Conservation (phyloP, 37 sponge, comb jelly and placozoan species). For the Spongia lamella region DNA sequence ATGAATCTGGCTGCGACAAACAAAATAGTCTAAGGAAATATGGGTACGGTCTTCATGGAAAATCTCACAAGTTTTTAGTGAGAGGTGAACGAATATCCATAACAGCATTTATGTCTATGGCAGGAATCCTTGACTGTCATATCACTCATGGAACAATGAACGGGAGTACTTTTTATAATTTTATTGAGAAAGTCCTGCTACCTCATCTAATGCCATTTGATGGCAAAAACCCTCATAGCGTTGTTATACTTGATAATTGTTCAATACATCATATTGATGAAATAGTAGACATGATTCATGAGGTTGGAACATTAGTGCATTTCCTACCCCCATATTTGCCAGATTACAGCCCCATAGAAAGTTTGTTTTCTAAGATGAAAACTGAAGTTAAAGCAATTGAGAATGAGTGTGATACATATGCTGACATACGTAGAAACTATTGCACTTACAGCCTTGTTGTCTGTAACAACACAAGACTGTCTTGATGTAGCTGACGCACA, state of each 20-base stretch:
- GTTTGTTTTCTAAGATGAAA: slow-evolving; percentile 34
- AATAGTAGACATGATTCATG: slow-evolving; percentile 14
- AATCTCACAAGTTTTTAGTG: no score
- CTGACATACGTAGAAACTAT: slow-evolving; percentile 30
- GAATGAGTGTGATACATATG: no score
- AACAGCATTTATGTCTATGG: slow-evolving; percentile 38
- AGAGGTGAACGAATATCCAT: background rate
- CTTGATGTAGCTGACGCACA: no score
- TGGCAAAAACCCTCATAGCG: slow-evolving; percentile 14
- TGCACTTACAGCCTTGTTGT: slow-evolving; percentile 30
- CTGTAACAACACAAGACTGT: slow-evolving; percentile 3
- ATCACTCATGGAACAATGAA: slow-evolving; percentile 24
- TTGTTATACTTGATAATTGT: slow-evolving; percentile 53
- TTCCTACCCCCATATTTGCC: slow-evolving; percentile 33
- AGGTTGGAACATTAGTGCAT: slow-evolving; percentile 21
- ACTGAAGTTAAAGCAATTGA: slow-evolving; percentile 20
- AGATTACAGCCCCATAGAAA: slow-evolving; percentile 39
- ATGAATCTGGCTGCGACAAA: no score
- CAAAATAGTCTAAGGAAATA: no score
- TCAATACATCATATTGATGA: slow-evolving; percentile 33
- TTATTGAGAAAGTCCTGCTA: slow-evolving; percentile 21
- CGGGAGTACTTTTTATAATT: slow-evolving; percentile 27
- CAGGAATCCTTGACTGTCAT: slow-evolving; percentile 27
- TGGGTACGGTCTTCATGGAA: no score
- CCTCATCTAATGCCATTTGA: slow-evolving; percentile 43